Conservation (phyloP, 2,113 vertebrate genomes). For the Sakesphorus luctuosus region DNA sequence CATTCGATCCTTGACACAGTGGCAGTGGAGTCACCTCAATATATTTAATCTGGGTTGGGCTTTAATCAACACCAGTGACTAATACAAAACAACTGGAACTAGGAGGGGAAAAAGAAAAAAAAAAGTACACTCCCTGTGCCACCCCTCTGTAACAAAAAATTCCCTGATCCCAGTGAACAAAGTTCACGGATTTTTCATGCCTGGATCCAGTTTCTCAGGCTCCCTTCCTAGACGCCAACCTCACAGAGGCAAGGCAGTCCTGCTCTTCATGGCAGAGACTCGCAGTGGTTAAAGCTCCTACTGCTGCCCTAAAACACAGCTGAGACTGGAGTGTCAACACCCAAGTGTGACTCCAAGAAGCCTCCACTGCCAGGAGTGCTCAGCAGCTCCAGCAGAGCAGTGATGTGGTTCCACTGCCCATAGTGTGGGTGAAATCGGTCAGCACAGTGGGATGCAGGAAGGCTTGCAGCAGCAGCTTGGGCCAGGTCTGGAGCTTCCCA, state of each 20-base stretch:
- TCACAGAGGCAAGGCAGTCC: background rate
- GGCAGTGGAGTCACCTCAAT: background rate
- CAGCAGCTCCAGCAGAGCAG: background rate
- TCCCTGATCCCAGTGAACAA: background rate
- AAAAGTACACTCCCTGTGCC: background rate
- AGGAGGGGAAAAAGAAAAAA: background rate
- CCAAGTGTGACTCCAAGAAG: background rate
- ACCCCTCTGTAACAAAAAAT: background rate
- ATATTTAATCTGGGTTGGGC: constrained; percentile 17
- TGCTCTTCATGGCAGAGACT: background rate
- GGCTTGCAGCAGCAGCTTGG: background rate
- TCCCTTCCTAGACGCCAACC: background rate
- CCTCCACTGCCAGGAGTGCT: background rate
- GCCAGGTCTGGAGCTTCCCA: background rate
- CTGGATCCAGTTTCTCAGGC: background rate
- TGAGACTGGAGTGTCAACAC: background rate
- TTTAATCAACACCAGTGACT: constrained; percentile 24
- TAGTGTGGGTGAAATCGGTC: background rate
- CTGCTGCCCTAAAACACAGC: background rate
- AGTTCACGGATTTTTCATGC: background rate
- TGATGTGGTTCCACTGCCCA: fast-evolving
- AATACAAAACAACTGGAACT: background rate
- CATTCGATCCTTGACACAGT: background rate
- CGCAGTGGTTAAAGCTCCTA: background rate
- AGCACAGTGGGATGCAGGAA: background rate